phyloP scores from a whole-genome alignment of 2,113 vertebrate species.

The Ptyas mucosa region DNA sequence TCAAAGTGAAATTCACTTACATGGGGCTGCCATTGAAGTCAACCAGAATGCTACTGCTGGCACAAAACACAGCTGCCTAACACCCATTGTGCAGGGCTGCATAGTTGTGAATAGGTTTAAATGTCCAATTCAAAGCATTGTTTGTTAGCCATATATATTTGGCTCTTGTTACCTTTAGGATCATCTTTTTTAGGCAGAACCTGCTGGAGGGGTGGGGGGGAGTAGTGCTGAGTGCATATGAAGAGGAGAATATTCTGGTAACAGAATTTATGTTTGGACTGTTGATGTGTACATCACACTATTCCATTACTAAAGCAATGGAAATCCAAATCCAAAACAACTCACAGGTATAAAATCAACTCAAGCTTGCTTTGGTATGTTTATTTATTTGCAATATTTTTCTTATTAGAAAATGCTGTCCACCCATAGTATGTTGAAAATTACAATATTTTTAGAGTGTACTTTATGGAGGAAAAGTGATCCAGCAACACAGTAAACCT shows the following conservation, averaged over 20 bases:
- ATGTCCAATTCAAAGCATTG: background rate
- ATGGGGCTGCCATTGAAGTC: background rate
- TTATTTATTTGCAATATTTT: background rate
- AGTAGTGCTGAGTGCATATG: background rate
- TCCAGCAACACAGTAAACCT: constrained; percentile 1
- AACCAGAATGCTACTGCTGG: background rate
- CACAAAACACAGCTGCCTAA: background rate
- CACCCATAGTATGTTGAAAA: background rate
- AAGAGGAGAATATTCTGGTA: background rate
- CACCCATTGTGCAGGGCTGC: background rate
- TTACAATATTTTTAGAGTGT: background rate
- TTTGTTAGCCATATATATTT: background rate
- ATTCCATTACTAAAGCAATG: background rate
- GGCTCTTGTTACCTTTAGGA: background rate
- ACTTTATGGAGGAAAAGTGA: background rate
- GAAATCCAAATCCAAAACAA: background rate
- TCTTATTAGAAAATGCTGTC: background rate
- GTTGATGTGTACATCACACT: background rate
- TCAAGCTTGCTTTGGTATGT: background rate
- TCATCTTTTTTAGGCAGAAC: background rate
- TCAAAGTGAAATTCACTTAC: background rate
- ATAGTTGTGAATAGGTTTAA: background rate
- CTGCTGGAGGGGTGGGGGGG: background rate
- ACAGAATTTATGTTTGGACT: background rate
- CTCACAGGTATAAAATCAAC: background rate